Evolutionary conservation across 2,888 invertebrate genomes (phyloP).

Genomic region (Alviniconcha strummeri): DNA sequence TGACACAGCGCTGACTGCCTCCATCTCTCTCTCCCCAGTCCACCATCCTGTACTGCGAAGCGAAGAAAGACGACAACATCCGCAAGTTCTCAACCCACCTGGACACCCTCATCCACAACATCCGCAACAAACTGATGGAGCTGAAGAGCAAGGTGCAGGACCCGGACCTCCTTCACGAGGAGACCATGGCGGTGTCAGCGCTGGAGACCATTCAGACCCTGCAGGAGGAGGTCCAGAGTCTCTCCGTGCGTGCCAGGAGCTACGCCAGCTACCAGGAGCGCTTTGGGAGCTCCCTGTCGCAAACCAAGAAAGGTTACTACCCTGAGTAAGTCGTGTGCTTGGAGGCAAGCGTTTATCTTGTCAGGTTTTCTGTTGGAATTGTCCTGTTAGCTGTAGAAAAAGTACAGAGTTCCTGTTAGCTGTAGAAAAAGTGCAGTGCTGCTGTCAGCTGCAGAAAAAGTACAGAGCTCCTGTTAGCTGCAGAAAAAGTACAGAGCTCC

Average conservation of each 20-base stretch:
- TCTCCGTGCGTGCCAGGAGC: conserved; percentile 68
- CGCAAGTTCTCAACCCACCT: conserved; percentile 71
- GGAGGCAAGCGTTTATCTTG: not conserved
- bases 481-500: no score
- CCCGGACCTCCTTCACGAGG: conserved; percentile 67
- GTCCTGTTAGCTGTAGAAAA: not conserved
- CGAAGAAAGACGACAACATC: conserved; percentile 73
- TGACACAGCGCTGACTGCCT: no score
- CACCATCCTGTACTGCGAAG: conserved; percentile 71
- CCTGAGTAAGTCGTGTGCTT: conserved; percentile 37
- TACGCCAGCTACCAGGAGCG: conserved; percentile 73
- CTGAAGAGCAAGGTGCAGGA: conserved; percentile 69
- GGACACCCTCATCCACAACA: conserved; percentile 66
- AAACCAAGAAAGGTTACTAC: conserved; percentile 57
- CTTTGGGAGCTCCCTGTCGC: conserved; percentile 70
- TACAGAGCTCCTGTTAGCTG: no score
- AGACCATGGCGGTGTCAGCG: conserved; percentile 68
- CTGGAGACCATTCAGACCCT: conserved; percentile 67
- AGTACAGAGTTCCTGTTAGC: no score
- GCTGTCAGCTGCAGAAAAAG: no score
- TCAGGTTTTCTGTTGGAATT: not conserved
- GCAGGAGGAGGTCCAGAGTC: conserved; percentile 67
- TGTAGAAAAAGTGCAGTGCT: no score
- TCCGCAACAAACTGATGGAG: conserved; percentile 64
- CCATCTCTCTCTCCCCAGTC: conserved; percentile 52